Conservation (phyloP, 2,888 invertebrate genomes). For the Tineola bisselliella region DNA sequence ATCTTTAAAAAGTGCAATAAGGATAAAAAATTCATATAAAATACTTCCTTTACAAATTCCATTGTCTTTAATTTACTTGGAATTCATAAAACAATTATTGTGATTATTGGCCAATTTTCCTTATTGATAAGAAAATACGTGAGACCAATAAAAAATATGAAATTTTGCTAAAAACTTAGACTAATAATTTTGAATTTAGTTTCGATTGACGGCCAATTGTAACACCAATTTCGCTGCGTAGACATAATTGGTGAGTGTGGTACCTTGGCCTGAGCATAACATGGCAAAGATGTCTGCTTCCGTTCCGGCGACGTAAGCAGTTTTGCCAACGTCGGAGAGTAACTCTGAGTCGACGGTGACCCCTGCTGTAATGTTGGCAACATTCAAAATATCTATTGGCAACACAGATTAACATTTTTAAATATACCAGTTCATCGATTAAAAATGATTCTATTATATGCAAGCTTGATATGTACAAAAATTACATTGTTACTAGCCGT, state of each 20-base stretch:
- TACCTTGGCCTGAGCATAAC: slow-evolving; percentile 68
- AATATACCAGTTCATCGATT: too few relatives aligned
- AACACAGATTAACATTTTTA: neutral
- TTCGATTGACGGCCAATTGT: slow-evolving; percentile 57
- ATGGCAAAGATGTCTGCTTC: slow-evolving; percentile 55
- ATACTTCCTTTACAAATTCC: too few relatives aligned
- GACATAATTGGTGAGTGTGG: slow-evolving; percentile 29
- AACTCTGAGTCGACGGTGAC: slow-evolving; percentile 69
- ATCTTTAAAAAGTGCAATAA: neutral
- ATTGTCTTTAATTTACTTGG: too few relatives aligned
- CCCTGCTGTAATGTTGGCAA: slow-evolving; percentile 67
- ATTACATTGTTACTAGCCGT: too few relatives aligned
- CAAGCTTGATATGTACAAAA: neutral
- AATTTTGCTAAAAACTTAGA: slow-evolving; percentile 20
- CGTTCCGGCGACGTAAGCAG: slow-evolving; percentile 76
- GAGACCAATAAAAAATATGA: too few relatives aligned
- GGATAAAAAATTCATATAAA: neutral
- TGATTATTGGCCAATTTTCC: too few relatives aligned
- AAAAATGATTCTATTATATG: too few relatives aligned
- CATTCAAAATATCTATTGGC: slow-evolving; percentile 35
- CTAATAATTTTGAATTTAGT: slow-evolving; percentile 63
- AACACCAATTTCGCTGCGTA: slow-evolving; percentile 52
- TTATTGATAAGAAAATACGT: too few relatives aligned
- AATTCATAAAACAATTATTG: too few relatives aligned
- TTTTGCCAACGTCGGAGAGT: slow-evolving; percentile 83